Evolutionary conservation across 2,888 invertebrate genomes (phyloP).

Genomic region (Drosophila percnosoma): DNA sequence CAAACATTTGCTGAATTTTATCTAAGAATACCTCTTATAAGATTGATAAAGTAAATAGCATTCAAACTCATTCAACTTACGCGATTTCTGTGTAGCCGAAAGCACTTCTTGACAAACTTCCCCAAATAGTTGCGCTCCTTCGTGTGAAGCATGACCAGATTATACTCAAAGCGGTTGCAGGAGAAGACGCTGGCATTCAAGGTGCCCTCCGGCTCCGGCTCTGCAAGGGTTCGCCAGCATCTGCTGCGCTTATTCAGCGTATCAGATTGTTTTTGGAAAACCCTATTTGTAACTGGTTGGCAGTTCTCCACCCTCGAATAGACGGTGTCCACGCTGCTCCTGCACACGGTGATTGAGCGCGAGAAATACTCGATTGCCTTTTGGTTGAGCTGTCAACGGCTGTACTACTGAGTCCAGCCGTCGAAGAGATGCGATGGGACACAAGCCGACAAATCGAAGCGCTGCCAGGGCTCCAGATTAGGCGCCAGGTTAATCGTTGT

Average conservation of each 20-base stretch:
- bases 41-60: no score
- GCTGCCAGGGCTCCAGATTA: constrained; percentile 52
- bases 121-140: constrained; percentile 37
- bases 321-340: neutral
- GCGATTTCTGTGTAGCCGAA: constrained; percentile 12
- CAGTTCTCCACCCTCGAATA: neutral
- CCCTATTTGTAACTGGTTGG: neutral
- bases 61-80: constrained; percentile 22
- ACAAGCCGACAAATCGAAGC: constrained; percentile 44
- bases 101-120: neutral
- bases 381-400: constrained; percentile 5
- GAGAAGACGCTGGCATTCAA: constrained; percentile 50
- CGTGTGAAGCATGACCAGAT: constrained; percentile 60
- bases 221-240: constrained; percentile 68
- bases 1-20: neutral
- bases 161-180: constrained; percentile 76
- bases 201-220: constrained; percentile 32
- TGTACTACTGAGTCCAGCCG: constrained; percentile 53
- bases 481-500: constrained; percentile 7
- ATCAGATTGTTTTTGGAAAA: neutral
- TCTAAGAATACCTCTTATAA: no score
- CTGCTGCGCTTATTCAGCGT: constrained; percentile 14
- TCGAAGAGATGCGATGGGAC: constrained; percentile 38
- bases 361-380: constrained; percentile 31
- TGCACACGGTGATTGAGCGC: constrained; percentile 25